Evolutionary conservation across 1,140 invertebrate species (phyloP), one percentile per base, ranked within the genome.

Genomic region (Drosophila paulistorum): DNA sequence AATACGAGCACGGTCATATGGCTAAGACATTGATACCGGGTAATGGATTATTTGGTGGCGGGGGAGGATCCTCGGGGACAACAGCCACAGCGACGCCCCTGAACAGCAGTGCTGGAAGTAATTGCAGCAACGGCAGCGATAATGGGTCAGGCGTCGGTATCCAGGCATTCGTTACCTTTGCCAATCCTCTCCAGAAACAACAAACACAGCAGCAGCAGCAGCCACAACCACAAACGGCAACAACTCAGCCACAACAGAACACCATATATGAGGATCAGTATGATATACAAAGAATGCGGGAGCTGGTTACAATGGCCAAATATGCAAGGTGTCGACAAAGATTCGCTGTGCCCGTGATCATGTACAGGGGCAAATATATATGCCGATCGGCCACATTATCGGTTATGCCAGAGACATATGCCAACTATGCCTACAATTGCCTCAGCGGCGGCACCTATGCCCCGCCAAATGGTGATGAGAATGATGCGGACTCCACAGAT

Each of bases 301-400:
- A 96, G 57, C 91, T 94, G 70, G 94, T 95, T 7, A 94, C 93
- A 55, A 94, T 94, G 79, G 95, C 95, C 11, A 93, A 94, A 83
- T 93, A 93, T 79, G 94, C 94, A 4, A 81, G 93, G 74, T 97
- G 96, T 92, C 93, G 96, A 67, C 94, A 95, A 66, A 93, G 96
- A 81, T 97, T 97, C 93, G 96, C 96, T 35, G 92, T 96, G 42
- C 96, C 96, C 41, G 96, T 97, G 4, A 97, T 97, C 79, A 92
- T 97, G 55, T 96, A 94, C 84, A 94, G 96, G 69, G 96, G 96
- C 57, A 96, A 96, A 92, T 94, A 95, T 69, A 94, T 96, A 35
- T 96, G 95, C 91, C 94, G 95, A 42, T 96, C 95, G 13, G 94
- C 95, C 1, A 96, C 95, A 1, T 79, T 96, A 11, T 94, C 95